Conservation (phyloP, 2,113 vertebrate species). For the Pseudopipra pipra region DNA sequence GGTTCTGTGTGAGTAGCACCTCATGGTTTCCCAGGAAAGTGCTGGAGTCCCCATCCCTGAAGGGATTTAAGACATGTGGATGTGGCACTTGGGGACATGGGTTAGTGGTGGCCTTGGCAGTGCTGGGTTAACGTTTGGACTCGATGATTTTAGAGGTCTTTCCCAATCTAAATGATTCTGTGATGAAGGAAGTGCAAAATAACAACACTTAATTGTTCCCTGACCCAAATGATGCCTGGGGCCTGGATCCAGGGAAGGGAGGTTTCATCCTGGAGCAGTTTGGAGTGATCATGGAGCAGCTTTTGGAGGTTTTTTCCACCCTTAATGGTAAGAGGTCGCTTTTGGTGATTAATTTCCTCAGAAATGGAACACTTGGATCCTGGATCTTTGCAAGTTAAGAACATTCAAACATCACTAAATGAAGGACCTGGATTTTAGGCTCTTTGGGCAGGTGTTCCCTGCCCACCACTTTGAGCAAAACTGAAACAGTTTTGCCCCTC, state of each 20-base stretch:
- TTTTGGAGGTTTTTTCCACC: background rate
- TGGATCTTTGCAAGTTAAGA: background rate
- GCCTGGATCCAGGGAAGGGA: background rate
- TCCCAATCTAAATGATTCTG: background rate
- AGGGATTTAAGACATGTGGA: background rate
- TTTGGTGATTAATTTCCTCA: background rate
- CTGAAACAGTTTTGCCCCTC: background rate
- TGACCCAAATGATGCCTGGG: background rate
- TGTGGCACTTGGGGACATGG: background rate
- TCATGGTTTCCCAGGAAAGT: background rate
- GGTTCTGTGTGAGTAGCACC: background rate
- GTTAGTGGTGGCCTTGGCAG: background rate
- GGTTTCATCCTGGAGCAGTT: background rate
- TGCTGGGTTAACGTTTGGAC: background rate
- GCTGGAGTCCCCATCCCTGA: background rate
- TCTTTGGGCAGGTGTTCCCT: background rate
- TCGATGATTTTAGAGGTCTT: background rate
- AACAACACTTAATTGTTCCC: background rate
- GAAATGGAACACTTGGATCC: background rate
- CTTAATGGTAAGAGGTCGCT: background rate
- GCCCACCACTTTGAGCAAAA: background rate
- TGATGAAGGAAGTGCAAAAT: background rate
- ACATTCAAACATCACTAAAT: rapidly evolving
- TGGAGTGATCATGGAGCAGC: background rate
- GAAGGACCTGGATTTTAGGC: background rate